Percentiles rank a stretch among this genome's conserved stretches.
phyloP scores from a whole-genome alignment of 2,113 vertebrate species.

The Chitala chitala region DNA sequence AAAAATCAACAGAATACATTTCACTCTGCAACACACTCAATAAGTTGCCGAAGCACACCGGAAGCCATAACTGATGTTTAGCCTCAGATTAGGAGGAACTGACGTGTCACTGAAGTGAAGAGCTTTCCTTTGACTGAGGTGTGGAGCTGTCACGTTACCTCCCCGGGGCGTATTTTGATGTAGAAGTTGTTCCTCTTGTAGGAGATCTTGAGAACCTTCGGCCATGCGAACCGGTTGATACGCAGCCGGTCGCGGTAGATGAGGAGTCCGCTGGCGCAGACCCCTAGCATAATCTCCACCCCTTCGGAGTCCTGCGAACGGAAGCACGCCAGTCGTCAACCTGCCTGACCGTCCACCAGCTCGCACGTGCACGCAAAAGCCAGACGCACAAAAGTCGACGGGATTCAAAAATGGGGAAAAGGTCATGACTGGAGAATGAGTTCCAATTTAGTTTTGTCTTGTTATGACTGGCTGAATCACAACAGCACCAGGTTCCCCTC shows the following conservation, averaged over 20 bases:
- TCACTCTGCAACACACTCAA: no score
- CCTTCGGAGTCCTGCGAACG: constrained; percentile 85
- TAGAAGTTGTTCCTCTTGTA: constrained; percentile 99
- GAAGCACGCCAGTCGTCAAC: neutral
- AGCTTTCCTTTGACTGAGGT: neutral
- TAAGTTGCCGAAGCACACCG: no score
- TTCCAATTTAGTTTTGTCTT: neutral
- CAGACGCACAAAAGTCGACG: neutral
- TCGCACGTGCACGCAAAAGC: no score
- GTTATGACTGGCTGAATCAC: neutral
- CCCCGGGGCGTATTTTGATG: constrained; percentile 93
- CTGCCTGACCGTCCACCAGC: neutral
- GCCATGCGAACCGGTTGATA: constrained; percentile 97
- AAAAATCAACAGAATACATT: no score
- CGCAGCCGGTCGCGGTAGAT: constrained; percentile 91
- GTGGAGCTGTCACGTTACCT: constrained; percentile 64
- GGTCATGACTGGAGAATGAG: constrained; percentile 9
- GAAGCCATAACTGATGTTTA: no score
- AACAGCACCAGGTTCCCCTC: constrained; percentile 21
- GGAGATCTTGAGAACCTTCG: constrained; percentile 96
- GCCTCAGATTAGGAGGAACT: no score
- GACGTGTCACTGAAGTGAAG: no score
- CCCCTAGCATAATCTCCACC: constrained; percentile 93
- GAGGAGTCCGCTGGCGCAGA: constrained; percentile 89
- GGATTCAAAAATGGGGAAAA: neutral